Evolutionary conservation across 2,888 invertebrate species (phyloP), one percentile per base, ranked within the genome.

Genomic region (Scaeva pyrastri): DNA sequence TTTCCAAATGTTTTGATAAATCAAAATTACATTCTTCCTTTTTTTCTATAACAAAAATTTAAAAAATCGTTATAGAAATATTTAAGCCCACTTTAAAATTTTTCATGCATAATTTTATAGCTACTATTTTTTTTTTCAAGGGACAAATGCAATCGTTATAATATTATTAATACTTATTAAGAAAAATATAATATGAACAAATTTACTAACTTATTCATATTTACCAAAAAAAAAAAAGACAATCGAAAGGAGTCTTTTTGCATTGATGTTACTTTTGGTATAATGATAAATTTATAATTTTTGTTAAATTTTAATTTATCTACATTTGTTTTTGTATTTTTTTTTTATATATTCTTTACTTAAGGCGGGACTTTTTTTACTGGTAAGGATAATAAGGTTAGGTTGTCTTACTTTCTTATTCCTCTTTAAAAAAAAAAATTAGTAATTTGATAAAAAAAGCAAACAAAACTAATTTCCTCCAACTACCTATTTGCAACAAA

Each of bases 321-420:
- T 60, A 8, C 39, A 43, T 80, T 55, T 55, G 62, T 75, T 55
- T 81, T n/a, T n/a, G n/a, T n/a, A n/a, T n/a, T n/a, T n/a, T n/a
- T 55, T 76, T 52, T 77, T n/a, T 64, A 23, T 87, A 64, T 87
- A 72, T 84, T 86, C 73, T 76, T 78, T 81, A 82, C 82, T 81
- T 84, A 71, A 88, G 88, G 62, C 88, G 88, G 88, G 86, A 88
- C 83, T 88, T 88, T 84, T 86, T 88, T 70, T 88, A 81, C 88
- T 86, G 88, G 88, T 88, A 88, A 88, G 88, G 68, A 86, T 36
- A 41, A 39, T 64, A 82, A 74, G 78, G 82, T 75, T 82, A 82
- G 86, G 77, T 73, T 76, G 19, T 41, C 56, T 45, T 26, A 26
- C 26, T 8, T 19, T 21, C 16, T 76, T 31, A 68, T 55, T 45